These are phyloP conservation scores for Drosophila auraria DNA, from an alignment of 1,140 invertebrate species.

Conservation along the genomic window DNA sequence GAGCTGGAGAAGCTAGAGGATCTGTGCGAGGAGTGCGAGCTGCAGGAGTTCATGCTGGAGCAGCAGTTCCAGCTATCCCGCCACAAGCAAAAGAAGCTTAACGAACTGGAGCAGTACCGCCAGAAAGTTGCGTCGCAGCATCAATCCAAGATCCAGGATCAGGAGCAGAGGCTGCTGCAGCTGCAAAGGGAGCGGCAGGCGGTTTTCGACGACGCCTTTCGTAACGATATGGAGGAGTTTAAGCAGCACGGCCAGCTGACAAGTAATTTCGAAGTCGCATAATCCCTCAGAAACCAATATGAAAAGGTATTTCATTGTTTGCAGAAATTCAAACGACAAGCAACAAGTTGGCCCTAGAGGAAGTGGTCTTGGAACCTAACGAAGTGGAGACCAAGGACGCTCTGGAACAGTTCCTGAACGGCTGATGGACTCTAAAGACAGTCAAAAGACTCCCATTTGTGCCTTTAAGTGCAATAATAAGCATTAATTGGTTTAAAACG, in stretches of 20 bases:
- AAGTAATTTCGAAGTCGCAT: constrained; percentile 85
- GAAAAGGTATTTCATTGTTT: neutral
- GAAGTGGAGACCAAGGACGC: constrained; percentile 85
- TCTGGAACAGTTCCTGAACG: constrained; percentile 87
- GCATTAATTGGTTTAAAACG: constrained; percentile 24
- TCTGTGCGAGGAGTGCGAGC: constrained; percentile 88
- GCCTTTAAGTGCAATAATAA: constrained; percentile 55
- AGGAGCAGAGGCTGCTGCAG: constrained; percentile 86
- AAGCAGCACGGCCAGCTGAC: constrained; percentile 87
- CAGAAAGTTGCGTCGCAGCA: constrained; percentile 88
- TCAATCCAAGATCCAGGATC: constrained; percentile 86
- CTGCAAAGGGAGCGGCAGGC: constrained; percentile 88
- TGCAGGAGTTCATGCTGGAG: constrained; percentile 88
- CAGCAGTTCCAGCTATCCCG: constrained; percentile 88
- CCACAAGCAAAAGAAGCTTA: constrained; percentile 88
- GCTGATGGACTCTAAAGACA: constrained; percentile 43
- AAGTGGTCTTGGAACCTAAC: constrained; percentile 86
- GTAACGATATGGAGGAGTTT: constrained; percentile 88
- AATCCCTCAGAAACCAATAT: too few relatives aligned
- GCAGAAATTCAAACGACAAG: constrained; percentile 55
- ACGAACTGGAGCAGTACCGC: constrained; percentile 83
- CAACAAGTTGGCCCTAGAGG: constrained; percentile 85
- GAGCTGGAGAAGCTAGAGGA: constrained; percentile 88
- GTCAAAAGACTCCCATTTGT: constrained; percentile 19
- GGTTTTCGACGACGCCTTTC: constrained; percentile 89